A percentile compares a stretch with the other conserved stretches of the same genome.
These are phyloP conservation scores for Molothrus ater DNA, from an alignment of 2,797 vertebrate genomes.

Conservation along the genomic window DNA sequence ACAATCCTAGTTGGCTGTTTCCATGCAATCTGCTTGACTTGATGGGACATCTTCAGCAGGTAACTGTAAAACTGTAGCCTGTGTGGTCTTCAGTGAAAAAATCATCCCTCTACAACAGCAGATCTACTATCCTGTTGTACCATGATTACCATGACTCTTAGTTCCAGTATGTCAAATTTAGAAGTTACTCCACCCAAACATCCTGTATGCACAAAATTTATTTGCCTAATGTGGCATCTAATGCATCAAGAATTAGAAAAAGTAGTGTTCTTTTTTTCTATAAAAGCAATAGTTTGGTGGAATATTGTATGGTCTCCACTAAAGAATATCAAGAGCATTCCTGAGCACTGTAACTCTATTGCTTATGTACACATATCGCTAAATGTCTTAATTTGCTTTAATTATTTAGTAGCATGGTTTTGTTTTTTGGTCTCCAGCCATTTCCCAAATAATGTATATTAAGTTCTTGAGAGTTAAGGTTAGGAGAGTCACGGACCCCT, in stretches of 20 bases:
- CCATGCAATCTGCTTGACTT: background rate
- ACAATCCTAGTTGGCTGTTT: background rate
- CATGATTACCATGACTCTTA: background rate
- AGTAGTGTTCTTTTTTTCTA: background rate
- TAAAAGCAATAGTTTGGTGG: background rate
- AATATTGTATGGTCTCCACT: background rate
- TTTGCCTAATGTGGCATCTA: background rate
- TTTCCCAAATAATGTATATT: background rate
- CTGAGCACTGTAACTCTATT: background rate
- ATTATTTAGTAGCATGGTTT: background rate
- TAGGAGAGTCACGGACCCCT: fast-evolving
- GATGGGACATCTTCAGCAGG: background rate
- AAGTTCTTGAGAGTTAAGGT: background rate
- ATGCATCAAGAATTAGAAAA: background rate
- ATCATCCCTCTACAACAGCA: background rate
- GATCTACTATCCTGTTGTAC: background rate
- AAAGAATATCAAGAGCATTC: background rate
- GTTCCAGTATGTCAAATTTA: background rate
- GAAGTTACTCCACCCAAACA: background rate
- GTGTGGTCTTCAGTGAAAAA: background rate
- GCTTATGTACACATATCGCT: fast-evolving
- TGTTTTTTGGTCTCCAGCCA: fast-evolving
- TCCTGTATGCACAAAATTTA: background rate
- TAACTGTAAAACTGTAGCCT: background rate
- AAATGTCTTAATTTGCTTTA: background rate